A percentile compares a stretch with the other conserved stretches of the same genome.
phyloP scores from a whole-genome alignment of 1,140 invertebrate genomes.

The Sitodiplosis mosellana region DNA sequence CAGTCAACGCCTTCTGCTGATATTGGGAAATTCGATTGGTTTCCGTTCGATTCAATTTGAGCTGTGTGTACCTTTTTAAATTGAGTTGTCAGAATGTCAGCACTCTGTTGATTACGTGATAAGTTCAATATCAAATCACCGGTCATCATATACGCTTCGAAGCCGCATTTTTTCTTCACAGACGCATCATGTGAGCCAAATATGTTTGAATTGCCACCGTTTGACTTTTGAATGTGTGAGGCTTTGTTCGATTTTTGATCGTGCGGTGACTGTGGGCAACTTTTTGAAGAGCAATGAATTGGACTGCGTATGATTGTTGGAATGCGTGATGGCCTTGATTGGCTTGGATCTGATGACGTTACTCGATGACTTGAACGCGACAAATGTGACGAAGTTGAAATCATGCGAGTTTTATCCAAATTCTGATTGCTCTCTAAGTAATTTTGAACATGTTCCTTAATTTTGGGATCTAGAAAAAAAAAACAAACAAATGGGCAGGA shows the following conservation, averaged over 20 bases:
- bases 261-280: conserved; percentile 19
- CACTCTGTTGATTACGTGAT: conserved; percentile 51
- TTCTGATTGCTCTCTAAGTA: conserved; percentile 35
- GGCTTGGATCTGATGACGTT: conserved; percentile 11
- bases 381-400: conserved; percentile 2
- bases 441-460: conserved; percentile 61
- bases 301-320: conserved; percentile 19
- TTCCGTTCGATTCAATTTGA: no score
- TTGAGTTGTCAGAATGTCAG: conserved; percentile 36
- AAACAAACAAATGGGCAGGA: no score
- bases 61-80: conserved; percentile 48
- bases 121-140: conserved; percentile 85
- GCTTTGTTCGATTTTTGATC: conserved; percentile 16
- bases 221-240: conserved; percentile 24
- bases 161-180: conserved; percentile 31
- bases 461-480: conserved; percentile 49
- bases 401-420: no score
- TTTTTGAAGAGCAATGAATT: conserved; percentile 5
- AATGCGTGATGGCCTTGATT: conserved; percentile 22
- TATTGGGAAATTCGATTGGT: no score
- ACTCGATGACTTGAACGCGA: conserved; percentile 11
- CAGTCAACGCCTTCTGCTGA: no score
- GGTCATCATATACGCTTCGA: conserved; percentile 95
- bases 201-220: conserved; percentile 5
- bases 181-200: conserved; percentile 10